Evolutionary conservation across 1,140 invertebrate species (phyloP).

Genomic region (Maniola jurtina): DNA sequence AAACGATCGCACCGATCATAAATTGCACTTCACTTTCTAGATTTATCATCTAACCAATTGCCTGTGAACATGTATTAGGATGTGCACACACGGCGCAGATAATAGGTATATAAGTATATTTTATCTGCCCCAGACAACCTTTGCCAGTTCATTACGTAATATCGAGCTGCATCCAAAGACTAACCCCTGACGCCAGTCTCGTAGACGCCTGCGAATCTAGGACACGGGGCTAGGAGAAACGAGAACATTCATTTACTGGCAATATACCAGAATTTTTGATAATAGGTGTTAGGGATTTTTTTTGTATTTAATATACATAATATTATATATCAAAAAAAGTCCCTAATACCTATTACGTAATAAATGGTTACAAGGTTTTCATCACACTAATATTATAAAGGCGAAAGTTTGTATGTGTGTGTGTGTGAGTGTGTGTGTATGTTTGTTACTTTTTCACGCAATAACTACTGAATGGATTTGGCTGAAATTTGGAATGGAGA

Average conservation of each 20-base stretch:
- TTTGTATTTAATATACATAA: too few species aligned
- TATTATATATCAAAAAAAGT: too few species aligned
- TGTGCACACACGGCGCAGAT: background rate
- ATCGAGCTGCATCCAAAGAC: conserved; percentile 3
- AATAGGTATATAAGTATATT: background rate
- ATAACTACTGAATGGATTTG: too few species aligned
- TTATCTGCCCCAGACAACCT: background rate
- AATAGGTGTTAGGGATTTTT: background rate
- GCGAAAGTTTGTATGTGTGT: too few species aligned
- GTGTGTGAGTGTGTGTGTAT: too few species aligned
- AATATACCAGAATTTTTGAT: conserved; percentile 23
- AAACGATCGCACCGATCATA: conserved; percentile 8
- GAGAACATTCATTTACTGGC: conserved; percentile 27
- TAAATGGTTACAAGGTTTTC: too few species aligned
- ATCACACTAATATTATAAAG: too few species aligned
- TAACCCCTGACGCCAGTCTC: conserved; percentile 31
- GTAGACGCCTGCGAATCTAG: conserved; percentile 30
- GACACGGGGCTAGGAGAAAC: conserved; percentile 14
- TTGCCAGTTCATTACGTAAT: conserved; percentile 17
- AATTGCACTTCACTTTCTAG: conserved; percentile 28
- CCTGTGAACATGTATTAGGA: background rate
- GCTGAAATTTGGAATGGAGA: too few species aligned
- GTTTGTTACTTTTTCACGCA: too few species aligned
- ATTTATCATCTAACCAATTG: conserved; percentile 21
- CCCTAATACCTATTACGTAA: too few species aligned